Evolutionary conservation across 2,888 invertebrate genomes (phyloP).

Genomic region (Melanchra persicariae): DNA sequence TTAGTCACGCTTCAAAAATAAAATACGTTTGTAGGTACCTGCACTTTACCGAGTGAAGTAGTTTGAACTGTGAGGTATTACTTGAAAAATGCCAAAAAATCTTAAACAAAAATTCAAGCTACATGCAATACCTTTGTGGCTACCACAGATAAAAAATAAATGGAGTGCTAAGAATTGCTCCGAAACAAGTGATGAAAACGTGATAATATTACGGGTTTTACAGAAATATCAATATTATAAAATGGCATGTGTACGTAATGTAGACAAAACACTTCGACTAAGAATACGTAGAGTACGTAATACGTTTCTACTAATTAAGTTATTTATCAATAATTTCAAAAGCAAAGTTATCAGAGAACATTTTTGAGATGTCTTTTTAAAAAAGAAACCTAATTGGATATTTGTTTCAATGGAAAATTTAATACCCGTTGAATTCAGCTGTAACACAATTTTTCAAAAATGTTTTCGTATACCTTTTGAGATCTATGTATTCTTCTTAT

Average conservation of each 20-base stretch:
- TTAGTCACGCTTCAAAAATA: conserved; percentile 35
- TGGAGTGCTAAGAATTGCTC: conserved; percentile 10
- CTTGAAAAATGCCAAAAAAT: conserved; percentile 41
- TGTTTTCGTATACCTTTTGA: too few relatives aligned
- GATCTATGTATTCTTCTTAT: too few relatives aligned
- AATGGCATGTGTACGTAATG: neutral
- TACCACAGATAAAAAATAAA: conserved; percentile 27
- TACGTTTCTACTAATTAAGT: too few relatives aligned
- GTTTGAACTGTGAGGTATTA: conserved; percentile 21
- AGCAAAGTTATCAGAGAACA: too few relatives aligned
- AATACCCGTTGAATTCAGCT: too few relatives aligned
- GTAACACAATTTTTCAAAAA: too few relatives aligned
- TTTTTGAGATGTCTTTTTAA: too few relatives aligned
- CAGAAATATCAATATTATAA: neutral
- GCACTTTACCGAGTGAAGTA: conserved; percentile 4
- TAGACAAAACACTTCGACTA: too few relatives aligned
- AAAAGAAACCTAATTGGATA: too few relatives aligned
- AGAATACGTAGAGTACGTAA: too few relatives aligned
- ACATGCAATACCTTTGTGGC: conserved; percentile 28
- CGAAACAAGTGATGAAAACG: neutral
- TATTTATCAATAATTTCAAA: too few relatives aligned
- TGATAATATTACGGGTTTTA: neutral
- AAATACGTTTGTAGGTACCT: conserved; percentile 33
- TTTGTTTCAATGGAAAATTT: too few relatives aligned
- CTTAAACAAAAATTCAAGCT: conserved; percentile 26